Conservation (phyloP, 2,888 invertebrate species). For the Xestia ashworthii region DNA sequence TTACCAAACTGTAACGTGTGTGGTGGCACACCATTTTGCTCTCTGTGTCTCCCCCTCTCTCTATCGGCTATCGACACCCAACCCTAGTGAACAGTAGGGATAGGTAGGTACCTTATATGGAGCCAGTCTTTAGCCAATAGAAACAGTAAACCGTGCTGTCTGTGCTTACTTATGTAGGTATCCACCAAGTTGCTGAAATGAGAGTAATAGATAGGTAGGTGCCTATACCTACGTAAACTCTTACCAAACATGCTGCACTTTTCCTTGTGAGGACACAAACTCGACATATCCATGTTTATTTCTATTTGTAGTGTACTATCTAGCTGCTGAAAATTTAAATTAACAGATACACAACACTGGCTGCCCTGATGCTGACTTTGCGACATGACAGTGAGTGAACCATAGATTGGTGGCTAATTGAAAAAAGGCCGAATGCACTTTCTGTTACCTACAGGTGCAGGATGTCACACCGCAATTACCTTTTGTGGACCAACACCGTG, state of each 20-base stretch:
- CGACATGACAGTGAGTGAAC: slow-evolving; percentile 9
- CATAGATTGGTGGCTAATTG: slow-evolving; percentile 24
- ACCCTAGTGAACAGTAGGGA: neutral
- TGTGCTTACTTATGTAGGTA: neutral
- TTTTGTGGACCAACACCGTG: too few relatives aligned
- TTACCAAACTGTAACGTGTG: neutral
- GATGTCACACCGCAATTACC: too few relatives aligned
- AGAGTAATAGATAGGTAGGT: too few relatives aligned
- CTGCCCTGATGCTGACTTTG: slow-evolving; percentile 10
- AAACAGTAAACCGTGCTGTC: neutral
- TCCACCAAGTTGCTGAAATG: too few relatives aligned
- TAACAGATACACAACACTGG: slow-evolving; percentile 17
- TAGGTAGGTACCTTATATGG: too few relatives aligned
- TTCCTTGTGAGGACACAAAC: slow-evolving; percentile 71
- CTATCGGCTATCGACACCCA: neutral
- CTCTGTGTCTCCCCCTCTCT: neutral
- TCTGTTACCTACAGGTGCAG: neutral
- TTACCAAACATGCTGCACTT: slow-evolving; percentile 77
- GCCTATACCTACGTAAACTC: slow-evolving; percentile 13
- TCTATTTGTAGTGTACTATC: slow-evolving; percentile 14
- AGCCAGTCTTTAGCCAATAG: neutral
- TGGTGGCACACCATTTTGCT: neutral
- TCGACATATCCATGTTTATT: slow-evolving; percentile 70
- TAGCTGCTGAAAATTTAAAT: slow-evolving; percentile 26
- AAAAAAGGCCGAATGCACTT: neutral